Evolutionary conservation across 2,888 invertebrate species (phyloP), one percentile per base, ranked within the genome.

Genomic region (Lampropteryx suffumata): DNA sequence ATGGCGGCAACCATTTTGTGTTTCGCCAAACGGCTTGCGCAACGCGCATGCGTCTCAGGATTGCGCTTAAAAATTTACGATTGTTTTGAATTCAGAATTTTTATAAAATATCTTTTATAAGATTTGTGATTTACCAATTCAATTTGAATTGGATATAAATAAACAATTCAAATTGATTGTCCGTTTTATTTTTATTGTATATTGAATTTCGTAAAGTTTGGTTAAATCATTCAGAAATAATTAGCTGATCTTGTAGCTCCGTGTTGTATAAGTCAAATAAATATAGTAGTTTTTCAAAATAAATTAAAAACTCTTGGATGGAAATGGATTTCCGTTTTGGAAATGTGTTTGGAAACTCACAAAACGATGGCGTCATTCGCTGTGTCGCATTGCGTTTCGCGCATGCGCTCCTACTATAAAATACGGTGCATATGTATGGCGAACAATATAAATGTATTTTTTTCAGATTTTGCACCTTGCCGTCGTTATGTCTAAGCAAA

Each of bases 351-450:
- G n/a, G 1, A 13, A 34, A 43, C 4, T 28, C 21, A 21, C 29
- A 3, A 6, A 13, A 35, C 17, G 3, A 34, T 43, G 34, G 43
- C 17, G 42, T 14, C 26, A 7, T 34, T 35, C 41, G 32, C 32
- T 24, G 30, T 26, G 41, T n/a, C 24, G 34, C 34, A 35, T 11
- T 35, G 28, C 34, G 43, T 8, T 10, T 7, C 17, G 43, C 43
- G 43, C 42, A 34, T 34, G 34, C 42, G 42, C 26, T 9, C 9
- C n/a, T 17, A 0, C 4, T 33, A 14, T 0, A 12, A 8, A 35
- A 34, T 14, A 13, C 12, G n/a, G 2, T 3, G 17, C 17, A 4
- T 17, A 17, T 3, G 4, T 21, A 14, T 8, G 8, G 10, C 17
- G 10, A 24, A 35, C 11, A 24, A 34, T 21, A 21, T 7, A 34